Evolutionary conservation across 2,797 vertebrate species (phyloP).

Genomic region (Acipenser transmontanus): DNA sequence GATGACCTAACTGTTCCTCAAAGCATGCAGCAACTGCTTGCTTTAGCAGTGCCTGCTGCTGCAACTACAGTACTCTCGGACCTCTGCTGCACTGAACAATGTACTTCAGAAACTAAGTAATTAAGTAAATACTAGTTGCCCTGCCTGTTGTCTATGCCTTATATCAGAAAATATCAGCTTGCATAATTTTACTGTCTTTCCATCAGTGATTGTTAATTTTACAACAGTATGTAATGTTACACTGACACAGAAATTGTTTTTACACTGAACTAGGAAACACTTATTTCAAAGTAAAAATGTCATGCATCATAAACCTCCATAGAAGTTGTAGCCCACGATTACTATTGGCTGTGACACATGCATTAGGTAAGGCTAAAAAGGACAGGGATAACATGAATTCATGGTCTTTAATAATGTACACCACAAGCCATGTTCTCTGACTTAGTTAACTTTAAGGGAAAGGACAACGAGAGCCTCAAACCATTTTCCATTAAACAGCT

Average conservation of each 20-base stretch:
- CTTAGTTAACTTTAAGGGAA: conserved; percentile 22
- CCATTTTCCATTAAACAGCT: conserved; percentile 40
- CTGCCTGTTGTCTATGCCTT: no score
- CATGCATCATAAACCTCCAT: neutral
- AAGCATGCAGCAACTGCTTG: no score
- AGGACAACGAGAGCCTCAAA: conserved; percentile 48
- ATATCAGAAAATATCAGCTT: no score
- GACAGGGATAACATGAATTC: neutral
- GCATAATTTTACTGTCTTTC: no score
- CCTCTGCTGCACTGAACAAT: no score
- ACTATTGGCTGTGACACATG: conserved; percentile 1
- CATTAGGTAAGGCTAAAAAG: conserved; percentile 6
- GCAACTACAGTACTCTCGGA: no score
- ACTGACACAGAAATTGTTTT: neutral
- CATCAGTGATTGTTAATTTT: neutral
- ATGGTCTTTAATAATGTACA: conserved; percentile 1
- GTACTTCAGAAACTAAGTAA: no score
- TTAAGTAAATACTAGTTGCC: no score
- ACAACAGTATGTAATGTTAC: neutral
- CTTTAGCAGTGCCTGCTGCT: no score
- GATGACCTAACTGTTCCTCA: no score
- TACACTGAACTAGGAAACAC: neutral
- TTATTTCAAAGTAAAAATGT: neutral
- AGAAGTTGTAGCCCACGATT: neutral
- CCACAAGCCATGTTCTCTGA: conserved; percentile 13